Conservation (phyloP, 2,797 vertebrate species). For the Sebastolobus alascanus region DNA sequence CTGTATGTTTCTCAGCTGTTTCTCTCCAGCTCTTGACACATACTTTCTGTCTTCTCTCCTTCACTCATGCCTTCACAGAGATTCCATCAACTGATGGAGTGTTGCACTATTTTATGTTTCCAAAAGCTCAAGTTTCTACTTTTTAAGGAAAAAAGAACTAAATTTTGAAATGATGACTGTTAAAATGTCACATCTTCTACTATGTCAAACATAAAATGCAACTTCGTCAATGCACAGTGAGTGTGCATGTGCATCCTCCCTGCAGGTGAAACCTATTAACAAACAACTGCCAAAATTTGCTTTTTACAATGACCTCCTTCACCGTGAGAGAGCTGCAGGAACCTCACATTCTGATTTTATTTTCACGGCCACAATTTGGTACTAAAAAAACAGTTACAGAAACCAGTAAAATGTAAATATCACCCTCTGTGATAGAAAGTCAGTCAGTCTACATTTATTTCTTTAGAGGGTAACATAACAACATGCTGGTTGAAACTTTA, state of each 20-base stretch:
- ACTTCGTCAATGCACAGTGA: neutral
- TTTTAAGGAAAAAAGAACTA: neutral
- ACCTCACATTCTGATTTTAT: neutral
- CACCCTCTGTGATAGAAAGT: neutral
- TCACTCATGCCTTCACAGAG: constrained; percentile 16
- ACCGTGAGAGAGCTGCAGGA: neutral
- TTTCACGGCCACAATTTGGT: neutral
- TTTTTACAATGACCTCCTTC: neutral
- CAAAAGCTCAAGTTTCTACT: constrained; percentile 5
- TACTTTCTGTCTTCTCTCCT: constrained; percentile 24
- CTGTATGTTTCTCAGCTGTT: constrained; percentile 33
- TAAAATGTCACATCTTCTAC: neutral
- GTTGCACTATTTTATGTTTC: constrained; percentile 29
- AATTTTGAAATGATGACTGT: neutral
- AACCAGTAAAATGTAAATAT: neutral
- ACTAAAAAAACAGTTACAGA: neutral
- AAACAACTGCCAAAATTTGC: neutral
- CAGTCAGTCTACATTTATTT: neutral
- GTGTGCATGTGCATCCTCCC: too few species aligned
- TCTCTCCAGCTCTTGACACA: constrained; percentile 41
- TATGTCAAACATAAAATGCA: neutral
- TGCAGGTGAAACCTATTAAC: too few species aligned
- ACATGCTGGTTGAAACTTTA: neutral
- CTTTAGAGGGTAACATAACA: neutral
- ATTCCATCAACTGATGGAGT: constrained; percentile 29